phyloP scores from a whole-genome alignment of 2,113 vertebrate species.

The Ammospiza caudacuta region DNA sequence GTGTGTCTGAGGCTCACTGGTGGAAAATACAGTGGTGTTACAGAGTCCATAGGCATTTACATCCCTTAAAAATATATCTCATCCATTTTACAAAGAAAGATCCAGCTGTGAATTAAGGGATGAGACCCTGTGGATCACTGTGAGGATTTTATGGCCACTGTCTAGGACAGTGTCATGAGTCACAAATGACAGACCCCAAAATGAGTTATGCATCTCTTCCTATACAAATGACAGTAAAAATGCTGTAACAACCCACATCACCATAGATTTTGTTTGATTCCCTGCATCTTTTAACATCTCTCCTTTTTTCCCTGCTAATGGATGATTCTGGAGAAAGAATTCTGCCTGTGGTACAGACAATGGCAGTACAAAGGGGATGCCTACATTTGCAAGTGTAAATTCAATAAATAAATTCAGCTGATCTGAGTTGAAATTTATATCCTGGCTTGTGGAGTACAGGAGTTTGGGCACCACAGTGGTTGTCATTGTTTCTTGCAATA shows the following conservation, averaged over 20 bases:
- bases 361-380: not conserved
- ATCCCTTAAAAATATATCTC: conserved; percentile 45
- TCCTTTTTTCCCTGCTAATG: not conserved
- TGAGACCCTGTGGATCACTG: not conserved
- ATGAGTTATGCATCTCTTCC: not conserved
- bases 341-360: not conserved
- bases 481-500: not conserved
- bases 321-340: not conserved
- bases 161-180: not conserved
- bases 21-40: conserved; percentile 13
- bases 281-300: not conserved
- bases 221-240: not conserved
- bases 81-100: not conserved
- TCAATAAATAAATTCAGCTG: not conserved
- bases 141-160: conserved; percentile 41
- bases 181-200: conserved; percentile 11
- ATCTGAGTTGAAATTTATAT: not conserved
- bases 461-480: not conserved
- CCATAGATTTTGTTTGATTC: not conserved
- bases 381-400: not conserved
- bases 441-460: not conserved
- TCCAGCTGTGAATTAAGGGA: conserved; percentile 26
- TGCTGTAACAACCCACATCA: not conserved
- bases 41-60: conserved; percentile 3
- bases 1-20: conserved; percentile 3